Percentiles rank a stretch among this genome's conserved stretches.
Evolutionary conservation across 2,797 vertebrate genomes (phyloP).

Genomic region (Luscinia luscinia): DNA sequence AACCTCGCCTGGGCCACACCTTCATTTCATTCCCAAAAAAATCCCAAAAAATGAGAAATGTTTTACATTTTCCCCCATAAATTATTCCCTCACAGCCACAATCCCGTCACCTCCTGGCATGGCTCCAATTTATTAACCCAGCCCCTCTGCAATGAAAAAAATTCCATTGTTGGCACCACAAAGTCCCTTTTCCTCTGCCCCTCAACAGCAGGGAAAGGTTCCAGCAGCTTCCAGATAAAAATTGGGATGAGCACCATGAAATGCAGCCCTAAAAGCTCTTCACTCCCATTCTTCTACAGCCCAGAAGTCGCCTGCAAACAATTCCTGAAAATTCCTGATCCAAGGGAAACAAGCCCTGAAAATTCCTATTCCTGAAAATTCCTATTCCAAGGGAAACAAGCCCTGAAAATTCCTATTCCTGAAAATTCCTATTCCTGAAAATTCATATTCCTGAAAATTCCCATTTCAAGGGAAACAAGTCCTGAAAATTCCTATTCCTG

Average conservation of each 20-base stretch:
- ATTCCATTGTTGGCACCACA: background rate
- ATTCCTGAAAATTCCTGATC: background rate
- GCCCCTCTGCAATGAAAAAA: background rate
- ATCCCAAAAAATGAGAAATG: background rate
- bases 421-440: too few relatives aligned
- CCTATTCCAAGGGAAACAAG: too few relatives aligned
- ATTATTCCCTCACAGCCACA: background rate
- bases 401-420: too few relatives aligned
- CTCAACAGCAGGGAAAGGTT: background rate
- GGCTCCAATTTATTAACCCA: background rate
- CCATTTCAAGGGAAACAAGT: too few relatives aligned
- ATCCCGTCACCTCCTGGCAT: background rate
- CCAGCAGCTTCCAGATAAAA: background rate
- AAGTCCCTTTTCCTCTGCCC: background rate
- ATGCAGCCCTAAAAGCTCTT: background rate
- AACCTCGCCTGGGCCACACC: background rate
- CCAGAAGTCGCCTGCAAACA: background rate
- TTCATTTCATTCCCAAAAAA: background rate
- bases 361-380: too few relatives aligned
- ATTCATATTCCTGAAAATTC: too few relatives aligned
- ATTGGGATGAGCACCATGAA: background rate
- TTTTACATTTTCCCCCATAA: background rate
- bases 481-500: too few relatives aligned
- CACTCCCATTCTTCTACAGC: background rate
- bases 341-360: background rate